Percentiles rank a stretch among this genome's conserved stretches.
These are phyloP conservation scores for Amniataba percoides DNA, from an alignment of 2,797 vertebrate genomes.

Conservation along the genomic window DNA sequence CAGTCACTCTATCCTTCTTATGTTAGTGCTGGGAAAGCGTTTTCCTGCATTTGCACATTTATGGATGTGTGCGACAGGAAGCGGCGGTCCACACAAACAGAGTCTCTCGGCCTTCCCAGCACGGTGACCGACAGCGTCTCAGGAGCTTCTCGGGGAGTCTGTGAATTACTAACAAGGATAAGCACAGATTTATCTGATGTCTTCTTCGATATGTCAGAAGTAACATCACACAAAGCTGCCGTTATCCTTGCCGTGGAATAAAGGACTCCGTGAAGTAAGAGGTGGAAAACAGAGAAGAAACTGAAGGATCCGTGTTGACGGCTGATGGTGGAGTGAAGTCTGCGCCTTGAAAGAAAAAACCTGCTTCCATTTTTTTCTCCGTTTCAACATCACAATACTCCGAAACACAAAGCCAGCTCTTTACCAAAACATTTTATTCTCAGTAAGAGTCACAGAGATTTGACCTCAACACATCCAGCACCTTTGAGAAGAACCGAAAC, in stretches of 20 bases:
- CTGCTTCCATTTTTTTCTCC: not conserved
- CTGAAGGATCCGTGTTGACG: constrained; percentile 22
- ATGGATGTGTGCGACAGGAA: not conserved
- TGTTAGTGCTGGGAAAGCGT: not conserved
- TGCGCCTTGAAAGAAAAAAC: not conserved
- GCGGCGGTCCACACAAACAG: not conserved
- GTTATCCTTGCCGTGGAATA: constrained; percentile 82
- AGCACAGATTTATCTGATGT: constrained; percentile 93
- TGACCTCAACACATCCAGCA: not conserved
- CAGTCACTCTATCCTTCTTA: not conserved
- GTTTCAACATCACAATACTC: not conserved
- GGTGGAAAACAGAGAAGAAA: not conserved
- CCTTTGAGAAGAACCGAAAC: not conserved
- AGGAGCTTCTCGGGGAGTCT: constrained; percentile 60
- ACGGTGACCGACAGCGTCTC: constrained; percentile 20
- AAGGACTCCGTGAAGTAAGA: constrained; percentile 49
- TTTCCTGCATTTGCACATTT: not conserved
- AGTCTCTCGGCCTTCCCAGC: constrained; percentile 31
- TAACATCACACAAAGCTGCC: constrained; percentile 92
- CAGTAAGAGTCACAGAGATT: not conserved
- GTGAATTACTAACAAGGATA: constrained; percentile 86
- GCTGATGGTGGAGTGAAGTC: constrained; percentile 10
- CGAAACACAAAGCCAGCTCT: not conserved
- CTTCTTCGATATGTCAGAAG: constrained; percentile 88
- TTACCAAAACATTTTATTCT: not conserved